Percentiles rank a stretch among this genome's conserved stretches.
These are phyloP conservation scores for Ibycter americanus DNA, from an alignment of 2,797 vertebrate species.

Conservation along the genomic window DNA sequence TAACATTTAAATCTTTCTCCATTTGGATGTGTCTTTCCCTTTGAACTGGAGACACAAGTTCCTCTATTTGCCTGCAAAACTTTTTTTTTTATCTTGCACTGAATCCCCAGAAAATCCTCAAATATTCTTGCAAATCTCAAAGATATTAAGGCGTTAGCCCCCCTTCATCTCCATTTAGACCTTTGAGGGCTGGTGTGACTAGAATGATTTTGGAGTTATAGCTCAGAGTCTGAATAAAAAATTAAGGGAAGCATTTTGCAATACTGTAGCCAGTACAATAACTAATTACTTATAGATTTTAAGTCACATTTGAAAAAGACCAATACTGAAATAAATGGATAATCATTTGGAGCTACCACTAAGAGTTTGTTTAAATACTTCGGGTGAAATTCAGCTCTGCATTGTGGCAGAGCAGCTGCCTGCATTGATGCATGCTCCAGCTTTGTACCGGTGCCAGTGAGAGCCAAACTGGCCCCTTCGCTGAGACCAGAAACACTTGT, in stretches of 20 bases:
- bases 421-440: not conserved
- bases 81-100: constrained; percentile 56
- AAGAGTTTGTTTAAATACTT: constrained; percentile 67
- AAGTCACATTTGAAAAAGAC: constrained; percentile 80
- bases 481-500: not conserved
- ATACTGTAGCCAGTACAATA: constrained; percentile 62
- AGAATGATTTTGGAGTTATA: constrained; percentile 75
- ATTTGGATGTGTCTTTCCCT: constrained; percentile 64
- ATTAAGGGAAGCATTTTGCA: constrained; percentile 72
- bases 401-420: not conserved
- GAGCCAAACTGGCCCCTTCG: not conserved
- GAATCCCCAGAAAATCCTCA: constrained; percentile 80
- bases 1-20: constrained; percentile 68
- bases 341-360: constrained; percentile 61
- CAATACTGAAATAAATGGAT: constrained; percentile 78
- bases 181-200: constrained; percentile 79
- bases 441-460: not conserved
- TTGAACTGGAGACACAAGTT: constrained; percentile 70
- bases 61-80: constrained; percentile 63
- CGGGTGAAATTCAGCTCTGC: not conserved
- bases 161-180: constrained; percentile 71
- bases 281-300: constrained; percentile 83
- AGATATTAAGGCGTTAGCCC: constrained; percentile 75
- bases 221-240: constrained; percentile 74
- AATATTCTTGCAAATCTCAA: constrained; percentile 77